phyloP scores from a whole-genome alignment of 2,888 invertebrate genomes.

The Lepidochitona cinerea region DNA sequence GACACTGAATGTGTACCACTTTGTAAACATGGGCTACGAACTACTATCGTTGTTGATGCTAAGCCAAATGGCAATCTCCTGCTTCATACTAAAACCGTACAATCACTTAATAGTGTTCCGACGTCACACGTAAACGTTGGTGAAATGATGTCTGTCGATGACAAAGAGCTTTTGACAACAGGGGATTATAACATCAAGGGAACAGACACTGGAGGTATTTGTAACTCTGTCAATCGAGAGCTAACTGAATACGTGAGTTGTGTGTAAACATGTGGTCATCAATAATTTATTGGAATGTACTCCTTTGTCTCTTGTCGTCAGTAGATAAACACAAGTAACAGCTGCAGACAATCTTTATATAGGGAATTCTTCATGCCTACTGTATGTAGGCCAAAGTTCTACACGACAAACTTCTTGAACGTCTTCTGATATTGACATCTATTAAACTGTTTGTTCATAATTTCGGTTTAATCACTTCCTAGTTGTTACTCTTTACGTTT shows the following conservation, averaged over 20 bases:
- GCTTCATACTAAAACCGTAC: neutral
- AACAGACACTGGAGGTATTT: neutral
- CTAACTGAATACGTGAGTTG: neutral
- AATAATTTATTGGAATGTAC: neutral
- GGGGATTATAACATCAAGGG: neutral
- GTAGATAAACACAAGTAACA: too few species aligned
- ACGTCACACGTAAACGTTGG: too few species aligned
- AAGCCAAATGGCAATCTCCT: neutral
- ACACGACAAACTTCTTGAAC: too few species aligned
- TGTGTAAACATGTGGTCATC: neutral
- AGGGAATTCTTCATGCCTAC: too few species aligned
- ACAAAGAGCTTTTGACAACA: neutral
- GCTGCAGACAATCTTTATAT: neutral
- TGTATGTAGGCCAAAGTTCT: too few species aligned
- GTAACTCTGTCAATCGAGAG: neutral
- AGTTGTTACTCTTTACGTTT: too few species aligned
- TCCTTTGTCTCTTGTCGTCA: neutral
- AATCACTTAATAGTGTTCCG: too few species aligned
- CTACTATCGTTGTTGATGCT: neutral
- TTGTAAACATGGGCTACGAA: neutral
- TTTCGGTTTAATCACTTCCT: too few species aligned
- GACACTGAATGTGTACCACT: neutral
- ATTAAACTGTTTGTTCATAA: too few species aligned
- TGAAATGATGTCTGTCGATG: neutral
- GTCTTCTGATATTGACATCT: too few species aligned